These are phyloP conservation scores for Polymixis lichenea DNA, from an alignment of 2,888 invertebrate species.

Conservation along the genomic window DNA sequence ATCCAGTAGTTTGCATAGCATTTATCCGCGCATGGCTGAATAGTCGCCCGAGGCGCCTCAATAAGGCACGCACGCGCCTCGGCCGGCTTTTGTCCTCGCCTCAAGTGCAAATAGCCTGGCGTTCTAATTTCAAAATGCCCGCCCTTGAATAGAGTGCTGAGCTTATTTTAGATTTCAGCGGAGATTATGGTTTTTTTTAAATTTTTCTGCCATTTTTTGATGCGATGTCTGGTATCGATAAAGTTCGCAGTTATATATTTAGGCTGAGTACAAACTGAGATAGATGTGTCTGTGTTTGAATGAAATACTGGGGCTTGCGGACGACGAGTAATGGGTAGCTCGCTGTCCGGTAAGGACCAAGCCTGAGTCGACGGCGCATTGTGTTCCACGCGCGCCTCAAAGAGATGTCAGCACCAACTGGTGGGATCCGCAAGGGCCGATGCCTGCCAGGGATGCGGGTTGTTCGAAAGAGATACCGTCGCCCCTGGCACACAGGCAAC, in stretches of 20 bases:
- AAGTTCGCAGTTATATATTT: neutral
- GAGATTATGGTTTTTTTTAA: conserved; percentile 57
- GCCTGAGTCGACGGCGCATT: no score
- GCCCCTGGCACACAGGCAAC: no score
- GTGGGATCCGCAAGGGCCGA: no score
- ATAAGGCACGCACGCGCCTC: conserved; percentile 78
- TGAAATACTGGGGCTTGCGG: no score
- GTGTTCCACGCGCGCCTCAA: no score
- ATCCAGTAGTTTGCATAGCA: conserved; percentile 71
- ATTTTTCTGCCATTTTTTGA: conserved; percentile 6
- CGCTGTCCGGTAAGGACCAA: no score
- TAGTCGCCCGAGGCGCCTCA: conserved; percentile 73
- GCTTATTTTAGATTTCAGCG: conserved; percentile 74
- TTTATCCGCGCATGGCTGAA: conserved; percentile 70
- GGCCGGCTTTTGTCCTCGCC: conserved; percentile 78
- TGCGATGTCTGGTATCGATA: conserved; percentile 13
- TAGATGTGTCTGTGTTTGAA: neutral
- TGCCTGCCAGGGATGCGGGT: no score
- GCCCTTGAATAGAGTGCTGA: conserved; percentile 74
- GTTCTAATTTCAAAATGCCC: conserved; percentile 86
- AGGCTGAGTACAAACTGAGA: accelerated
- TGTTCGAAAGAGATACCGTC: no score
- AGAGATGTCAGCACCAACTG: no score
- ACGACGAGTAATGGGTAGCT: no score
- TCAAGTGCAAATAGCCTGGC: conserved; percentile 87